Base-by-base conservation (phyloP, 2,797 vertebrate genomes). In the Macroramphosus scolopax region DNA sequence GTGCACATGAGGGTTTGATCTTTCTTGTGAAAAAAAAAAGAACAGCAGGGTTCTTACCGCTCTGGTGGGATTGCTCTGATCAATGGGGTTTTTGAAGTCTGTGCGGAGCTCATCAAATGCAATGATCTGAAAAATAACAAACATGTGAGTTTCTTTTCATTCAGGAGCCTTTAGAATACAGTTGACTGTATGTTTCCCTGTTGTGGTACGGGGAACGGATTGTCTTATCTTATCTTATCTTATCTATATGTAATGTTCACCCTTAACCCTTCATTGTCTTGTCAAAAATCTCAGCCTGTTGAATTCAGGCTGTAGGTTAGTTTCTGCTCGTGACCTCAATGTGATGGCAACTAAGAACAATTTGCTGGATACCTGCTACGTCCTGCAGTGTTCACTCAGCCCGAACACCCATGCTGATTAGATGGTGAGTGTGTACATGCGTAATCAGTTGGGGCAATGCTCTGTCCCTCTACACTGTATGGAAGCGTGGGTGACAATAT, bases 21-120 rank as follows among this genome's bases (percentile, higher is more conserved):
- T 17, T 14, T 49, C 49, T 39, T 77, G 64, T 61, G 62, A 66
- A 63, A 63, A 68, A 63, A 57, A 56, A 57, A 68, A 41, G 25
- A 63, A 59, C n/a, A n/a, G 63, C 51, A 35, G 65, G 66, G 58
- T 37, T 60, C 94, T 94, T 92, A 95, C 94, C 87, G 94, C 94
- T 91, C 94, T 90, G 82, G 92, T 93, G 37, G 94, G 94, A 85
- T 96, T 96, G 84, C 93, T 92, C 90, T 96, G 94, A 88, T 96
- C 94, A 51, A 96, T 95, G 65, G 94, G 94, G 82, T 93, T 95
- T 84, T 95, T 96, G 90, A 96, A 95, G 88, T 96, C 94, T 59
- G 92, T 95, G 78, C 92, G 89, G 64, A 96, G 90, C 82, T 96
- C 94, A 68, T 96, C 94, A 89, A 95, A 96, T 3, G 94, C 94